Conservation (phyloP, 2,797 vertebrate genomes). For the Danio kyathit region DNA sequence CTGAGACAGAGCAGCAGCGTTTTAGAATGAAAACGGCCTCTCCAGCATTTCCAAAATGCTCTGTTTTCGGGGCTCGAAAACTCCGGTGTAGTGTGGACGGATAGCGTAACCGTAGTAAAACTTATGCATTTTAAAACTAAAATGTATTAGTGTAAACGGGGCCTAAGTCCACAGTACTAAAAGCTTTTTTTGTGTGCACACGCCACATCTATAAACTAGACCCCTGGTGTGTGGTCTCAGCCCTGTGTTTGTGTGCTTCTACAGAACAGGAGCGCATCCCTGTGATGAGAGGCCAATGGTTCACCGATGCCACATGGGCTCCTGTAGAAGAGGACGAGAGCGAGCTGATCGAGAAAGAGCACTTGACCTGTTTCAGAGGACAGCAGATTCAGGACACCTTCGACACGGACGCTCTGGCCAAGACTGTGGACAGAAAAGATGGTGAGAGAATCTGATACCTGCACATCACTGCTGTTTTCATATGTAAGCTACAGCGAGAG, state of each 20-base stretch:
- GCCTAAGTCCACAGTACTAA: no score
- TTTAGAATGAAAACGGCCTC: no score
- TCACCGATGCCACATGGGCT: constrained; percentile 95
- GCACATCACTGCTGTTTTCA: not conserved
- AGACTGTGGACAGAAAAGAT: constrained; percentile 93
- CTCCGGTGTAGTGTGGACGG: no score
- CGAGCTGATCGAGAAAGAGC: constrained; percentile 93
- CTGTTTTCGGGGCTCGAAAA: no score
- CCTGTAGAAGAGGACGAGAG: constrained; percentile 97
- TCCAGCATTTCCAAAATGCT: no score
- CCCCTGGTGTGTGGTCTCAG: no score
- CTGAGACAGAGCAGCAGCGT: no score
- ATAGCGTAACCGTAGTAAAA: no score
- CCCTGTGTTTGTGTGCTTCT: constrained; percentile 19
- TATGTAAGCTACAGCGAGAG: not conserved
- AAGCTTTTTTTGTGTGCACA: no score
- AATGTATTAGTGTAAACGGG: no score
- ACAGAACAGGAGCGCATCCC: constrained; percentile 93
- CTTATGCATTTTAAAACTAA: no score
- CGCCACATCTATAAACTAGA: no score
- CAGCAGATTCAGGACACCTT: constrained; percentile 92
- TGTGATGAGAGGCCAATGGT: constrained; percentile 98
- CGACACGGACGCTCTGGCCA: constrained; percentile 88
- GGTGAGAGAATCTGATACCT: constrained; percentile 81
- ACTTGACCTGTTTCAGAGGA: constrained; percentile 90